A percentile compares a stretch with the other conserved stretches of the same genome.
phyloP scores from a whole-genome alignment of 2,797 vertebrate genomes.

The Chelon labrosus region DNA sequence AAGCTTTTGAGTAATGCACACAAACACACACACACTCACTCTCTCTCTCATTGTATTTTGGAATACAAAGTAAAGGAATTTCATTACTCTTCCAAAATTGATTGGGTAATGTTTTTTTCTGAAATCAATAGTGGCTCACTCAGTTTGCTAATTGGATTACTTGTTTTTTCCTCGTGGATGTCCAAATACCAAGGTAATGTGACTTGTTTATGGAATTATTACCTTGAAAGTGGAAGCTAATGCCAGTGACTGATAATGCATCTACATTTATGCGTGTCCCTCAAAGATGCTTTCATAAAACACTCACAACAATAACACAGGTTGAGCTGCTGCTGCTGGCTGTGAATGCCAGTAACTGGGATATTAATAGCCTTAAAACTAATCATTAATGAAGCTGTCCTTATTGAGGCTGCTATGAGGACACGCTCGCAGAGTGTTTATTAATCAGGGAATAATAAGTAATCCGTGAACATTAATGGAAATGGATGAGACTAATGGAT shows the following conservation, averaged over 20 bases:
- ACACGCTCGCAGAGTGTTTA: slow-evolving; percentile 79
- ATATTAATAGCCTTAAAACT: slow-evolving; percentile 80
- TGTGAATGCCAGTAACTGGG: slow-evolving; percentile 66
- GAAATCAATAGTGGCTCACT: slow-evolving; percentile 82
- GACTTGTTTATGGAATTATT: slow-evolving; percentile 82
- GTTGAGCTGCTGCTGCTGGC: slow-evolving; percentile 20
- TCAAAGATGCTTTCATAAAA: slow-evolving; percentile 49
- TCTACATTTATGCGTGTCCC: slow-evolving; percentile 56
- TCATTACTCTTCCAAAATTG: slow-evolving; percentile 75
- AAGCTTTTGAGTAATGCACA: slow-evolving; percentile 25
- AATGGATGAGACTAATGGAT: slow-evolving; percentile 83
- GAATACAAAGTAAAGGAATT: slow-evolving; percentile 75
- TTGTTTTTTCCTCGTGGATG: slow-evolving; percentile 76
- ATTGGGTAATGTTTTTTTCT: slow-evolving; percentile 75
- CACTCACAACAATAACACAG: slow-evolving; percentile 51
- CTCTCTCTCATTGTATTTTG: slow-evolving; percentile 36
- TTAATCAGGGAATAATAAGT: slow-evolving; percentile 87
- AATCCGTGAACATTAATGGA: slow-evolving; percentile 83
- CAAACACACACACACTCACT: background rate
- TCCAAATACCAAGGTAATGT: slow-evolving; percentile 79
- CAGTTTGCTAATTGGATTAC: slow-evolving; percentile 82
- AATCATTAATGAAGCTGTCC: slow-evolving; percentile 83
- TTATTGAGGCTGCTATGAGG: slow-evolving; percentile 79
- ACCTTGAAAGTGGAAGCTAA: slow-evolving; percentile 70
- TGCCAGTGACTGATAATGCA: slow-evolving; percentile 69